Evolutionary conservation across 2,113 vertebrate species (phyloP), one percentile per base, ranked within the genome.

Genomic region (Larimichthys crocea): DNA sequence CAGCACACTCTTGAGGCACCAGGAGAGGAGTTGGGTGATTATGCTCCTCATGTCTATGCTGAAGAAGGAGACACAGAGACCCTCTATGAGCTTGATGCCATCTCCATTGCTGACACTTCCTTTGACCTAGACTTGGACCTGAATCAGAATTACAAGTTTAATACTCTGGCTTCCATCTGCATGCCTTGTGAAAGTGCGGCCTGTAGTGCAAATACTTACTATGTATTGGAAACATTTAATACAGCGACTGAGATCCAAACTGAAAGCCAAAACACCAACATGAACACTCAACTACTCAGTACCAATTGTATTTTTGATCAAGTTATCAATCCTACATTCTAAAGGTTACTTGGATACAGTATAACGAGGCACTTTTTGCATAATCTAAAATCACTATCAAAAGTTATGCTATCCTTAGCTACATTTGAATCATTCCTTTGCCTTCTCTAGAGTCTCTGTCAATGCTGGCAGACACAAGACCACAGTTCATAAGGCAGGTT

Each of bases 81-180:
- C 3, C 29, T 12, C 29, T 26, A 11, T 19, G 60, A 90, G 5
- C 76, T 93, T 10, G 92, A 95, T 15, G 61, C 80, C 44, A 88
- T 95, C 63, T 88, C 89, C 20, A 80, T 93, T n/a, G 3, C 82
- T 4, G 93, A 94, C 16, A 22, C 16, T 1, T 55, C 91, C 14
- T 90, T 94, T 71, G 62, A 87, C n/a, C 64, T 59, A 26, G 84
- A 93, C n/a, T 24, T 40, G 15, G 72, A 91, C 7, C 4, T 10
- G 35, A 17, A 89, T n/a, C 63, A 93, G 50, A 83, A 84, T 59
- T 12, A 5, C 14, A 87, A 29, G 26, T 93, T 95, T 63, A 64
- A 10, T 5, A 29, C 9, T 0, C 84, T 94, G 59, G 92, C 91
- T 5, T 84, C 77, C 2, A 44, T 93, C n/a, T 92, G 86, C 49